A percentile compares a stretch with the other conserved stretches of the same genome.
Conservation (phyloP, 2,113 vertebrate genomes). For the Bos javanicus region DNA sequence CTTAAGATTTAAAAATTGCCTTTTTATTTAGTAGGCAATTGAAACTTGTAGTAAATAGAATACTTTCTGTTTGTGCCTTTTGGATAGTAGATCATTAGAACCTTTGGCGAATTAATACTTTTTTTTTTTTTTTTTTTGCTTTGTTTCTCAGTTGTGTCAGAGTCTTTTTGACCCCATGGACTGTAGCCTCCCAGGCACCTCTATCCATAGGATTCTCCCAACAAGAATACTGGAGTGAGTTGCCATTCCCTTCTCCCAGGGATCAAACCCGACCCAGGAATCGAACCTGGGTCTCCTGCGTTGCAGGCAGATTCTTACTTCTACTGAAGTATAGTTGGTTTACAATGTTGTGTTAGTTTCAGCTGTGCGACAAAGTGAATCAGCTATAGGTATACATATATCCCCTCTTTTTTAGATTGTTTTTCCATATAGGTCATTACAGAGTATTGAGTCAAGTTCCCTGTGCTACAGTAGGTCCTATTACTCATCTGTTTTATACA, state of each 20-base stretch:
- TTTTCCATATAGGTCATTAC: not conserved
- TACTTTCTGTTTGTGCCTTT: not conserved
- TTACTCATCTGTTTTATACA: not conserved
- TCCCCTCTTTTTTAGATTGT: not conserved
- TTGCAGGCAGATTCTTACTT: not conserved
- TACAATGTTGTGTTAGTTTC: not conserved
- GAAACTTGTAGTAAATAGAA: not conserved
- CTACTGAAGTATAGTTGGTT: not conserved
- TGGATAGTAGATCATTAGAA: not conserved
- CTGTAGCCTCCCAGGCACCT: not conserved
- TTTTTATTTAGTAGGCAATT: not conserved
- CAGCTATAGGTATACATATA: not conserved
- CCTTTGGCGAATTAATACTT: not conserved
- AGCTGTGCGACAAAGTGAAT: not conserved
- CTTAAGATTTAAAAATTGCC: not conserved
- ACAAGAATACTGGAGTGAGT: not conserved
- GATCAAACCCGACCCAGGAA: not conserved
- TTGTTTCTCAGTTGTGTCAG: not conserved
- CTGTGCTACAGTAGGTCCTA: not conserved
- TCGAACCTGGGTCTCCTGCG: not conserved
- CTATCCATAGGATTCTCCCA: not conserved
- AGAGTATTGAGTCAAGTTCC: not conserved
- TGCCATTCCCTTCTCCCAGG: not conserved
- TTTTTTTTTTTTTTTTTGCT: not conserved
- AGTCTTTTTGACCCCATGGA: not conserved